Conservation (phyloP, 2,888 invertebrate genomes). For the Pseudolycoriella hygida region DNA sequence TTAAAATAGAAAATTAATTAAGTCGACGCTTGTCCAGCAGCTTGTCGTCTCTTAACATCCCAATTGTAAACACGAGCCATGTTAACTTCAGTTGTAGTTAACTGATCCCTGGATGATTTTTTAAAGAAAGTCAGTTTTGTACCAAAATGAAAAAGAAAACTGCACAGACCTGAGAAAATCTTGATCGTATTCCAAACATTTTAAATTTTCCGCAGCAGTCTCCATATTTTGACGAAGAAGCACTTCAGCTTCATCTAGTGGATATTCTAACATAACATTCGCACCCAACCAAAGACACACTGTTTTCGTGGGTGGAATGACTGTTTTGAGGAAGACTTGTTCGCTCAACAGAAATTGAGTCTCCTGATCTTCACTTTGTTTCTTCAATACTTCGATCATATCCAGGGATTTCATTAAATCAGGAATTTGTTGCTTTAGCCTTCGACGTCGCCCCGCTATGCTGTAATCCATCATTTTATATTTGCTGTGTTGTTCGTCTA, state of each 20-base stretch:
- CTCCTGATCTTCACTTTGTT: conserved; percentile 56
- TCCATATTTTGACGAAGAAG: conserved; percentile 67
- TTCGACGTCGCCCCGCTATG: conserved; percentile 66
- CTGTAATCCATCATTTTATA: conserved; percentile 96
- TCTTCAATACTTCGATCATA: conserved; percentile 76
- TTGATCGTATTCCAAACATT: conserved; percentile 77
- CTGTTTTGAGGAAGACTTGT: conserved; percentile 71
- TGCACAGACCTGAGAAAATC: conserved; percentile 60
- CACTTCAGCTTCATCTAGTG: conserved; percentile 73
- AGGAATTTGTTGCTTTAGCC: conserved; percentile 83
- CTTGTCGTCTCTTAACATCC: conserved; percentile 86
- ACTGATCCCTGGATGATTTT: conserved; percentile 58
- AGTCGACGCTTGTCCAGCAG: conserved; percentile 17
- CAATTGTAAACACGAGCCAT: conserved; percentile 98
- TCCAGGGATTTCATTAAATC: conserved; percentile 80
- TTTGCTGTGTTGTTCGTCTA: conserved; percentile 90
- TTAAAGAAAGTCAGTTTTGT: background rate
- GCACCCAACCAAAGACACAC: conserved; percentile 75
- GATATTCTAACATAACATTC: conserved; percentile 95
- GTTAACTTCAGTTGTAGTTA: conserved; percentile 96
- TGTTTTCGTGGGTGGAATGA: conserved; percentile 73
- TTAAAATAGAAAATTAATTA: no score
- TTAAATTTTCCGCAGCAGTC: conserved; percentile 66
- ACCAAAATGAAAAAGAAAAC: background rate
- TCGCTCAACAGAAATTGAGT: conserved; percentile 86